phyloP scores from a whole-genome alignment of 92 coral and sea anemone genomes.

The Phenganax marumi region DNA sequence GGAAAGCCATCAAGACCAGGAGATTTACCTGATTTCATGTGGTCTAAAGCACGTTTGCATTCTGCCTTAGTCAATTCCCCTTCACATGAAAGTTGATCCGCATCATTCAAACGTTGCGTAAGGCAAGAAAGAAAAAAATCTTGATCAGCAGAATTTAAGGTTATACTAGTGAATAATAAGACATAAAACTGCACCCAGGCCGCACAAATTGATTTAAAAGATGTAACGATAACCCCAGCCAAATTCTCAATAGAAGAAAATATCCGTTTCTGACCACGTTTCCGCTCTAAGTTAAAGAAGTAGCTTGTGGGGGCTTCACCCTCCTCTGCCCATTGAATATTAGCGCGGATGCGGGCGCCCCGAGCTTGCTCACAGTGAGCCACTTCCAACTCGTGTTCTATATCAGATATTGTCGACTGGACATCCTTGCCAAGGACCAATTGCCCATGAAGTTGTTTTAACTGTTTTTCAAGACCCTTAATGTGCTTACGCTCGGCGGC shows the following conservation, averaged over 20 bases:
- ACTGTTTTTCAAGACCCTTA: neutral
- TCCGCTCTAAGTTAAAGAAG: neutral
- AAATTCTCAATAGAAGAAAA: neutral
- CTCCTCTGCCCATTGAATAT: constrained; percentile 41
- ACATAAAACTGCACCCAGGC: constrained; percentile 20
- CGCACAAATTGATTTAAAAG: neutral
- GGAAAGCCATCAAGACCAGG: constrained; percentile 70
- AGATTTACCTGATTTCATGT: constrained; percentile 44
- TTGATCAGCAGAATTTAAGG: neutral
- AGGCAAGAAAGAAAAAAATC: neutral
- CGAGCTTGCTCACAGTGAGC: neutral
- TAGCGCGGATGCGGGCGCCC: constrained; percentile 27
- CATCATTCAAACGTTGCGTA: neutral
- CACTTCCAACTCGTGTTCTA: neutral
- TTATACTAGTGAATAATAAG: neutral
- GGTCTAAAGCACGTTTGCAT: constrained; percentile 30
- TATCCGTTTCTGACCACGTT: neutral
- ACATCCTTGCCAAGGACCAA: neutral
- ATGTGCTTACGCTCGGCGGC: neutral
- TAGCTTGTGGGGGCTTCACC: constrained; percentile 19
- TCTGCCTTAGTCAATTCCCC: constrained; percentile 44
- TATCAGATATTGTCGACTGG: neutral
- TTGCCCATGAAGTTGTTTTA: neutral
- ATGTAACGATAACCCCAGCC: neutral
- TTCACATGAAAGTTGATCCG: constrained; percentile 27